Base-by-base conservation (phyloP, 2,113 vertebrate species). In the Leptobrachium leishanense region DNA sequence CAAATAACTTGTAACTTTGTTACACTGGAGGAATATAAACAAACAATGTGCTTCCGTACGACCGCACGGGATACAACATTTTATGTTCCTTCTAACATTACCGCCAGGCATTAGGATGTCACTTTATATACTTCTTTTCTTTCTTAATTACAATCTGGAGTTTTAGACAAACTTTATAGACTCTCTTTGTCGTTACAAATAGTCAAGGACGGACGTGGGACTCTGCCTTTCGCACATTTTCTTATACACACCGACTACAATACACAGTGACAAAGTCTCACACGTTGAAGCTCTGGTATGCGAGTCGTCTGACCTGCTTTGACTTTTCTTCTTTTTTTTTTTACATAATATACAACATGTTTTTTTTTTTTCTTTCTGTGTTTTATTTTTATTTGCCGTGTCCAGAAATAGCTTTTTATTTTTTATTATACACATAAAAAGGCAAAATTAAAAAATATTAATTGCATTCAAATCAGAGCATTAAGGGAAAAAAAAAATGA, bases 301-400 rank as follows among this genome's bases (percentile, higher is more conserved):
- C 57, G 41, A 39, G 50, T 73, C 44, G 10, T 43, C 20, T 63
- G 68, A 72, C 54, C 66, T 62, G 57, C 1, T 50, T 31, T 50
- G 46, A 5, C 8, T 50, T 50, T 50, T 50, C 8, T 46, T 3
- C 8, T 50, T 50, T 77, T 94, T 95, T 93, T 92, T 91, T 95
- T 95, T 95, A 92, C 95, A 95, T 94, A 95, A 93, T 94, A 96
- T 96, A 93, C 95, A 96, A 94, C 95, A 92, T 93, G 90, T 93
- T 82, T 91, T 92, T 93, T 82, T 91, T 92, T 31, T 31, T 31
- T 31, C 20, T 31, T 31, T 31, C 88, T 91, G 77, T 39, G 85
- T 90, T 89, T 65, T 65, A 85, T 90, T 89, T 65, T 65, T 86
- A 92, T 92, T 95, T 93, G 93, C 91, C 92, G 90, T 92, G 92